Evolutionary conservation across 2,797 vertebrate genomes (phyloP), one percentile per base, ranked within the genome.

Genomic region (Florisuga fusca): DNA sequence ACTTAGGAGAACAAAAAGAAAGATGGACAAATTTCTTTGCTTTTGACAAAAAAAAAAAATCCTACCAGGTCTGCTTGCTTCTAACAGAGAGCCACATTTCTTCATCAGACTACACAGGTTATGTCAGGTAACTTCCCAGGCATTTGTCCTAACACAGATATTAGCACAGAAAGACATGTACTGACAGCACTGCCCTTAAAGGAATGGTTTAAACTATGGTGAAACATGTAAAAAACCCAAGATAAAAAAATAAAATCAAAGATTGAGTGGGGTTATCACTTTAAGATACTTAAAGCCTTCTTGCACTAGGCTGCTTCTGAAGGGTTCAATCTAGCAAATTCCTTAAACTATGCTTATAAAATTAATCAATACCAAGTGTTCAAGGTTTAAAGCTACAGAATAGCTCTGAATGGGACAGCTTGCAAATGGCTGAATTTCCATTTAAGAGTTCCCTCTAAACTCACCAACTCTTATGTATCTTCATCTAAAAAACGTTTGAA

Each of bases 401-500:
- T 9, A 74, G 57, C 12, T n/a, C 41, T 67, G 38, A 21, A 38
- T 58, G 68, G 41, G 48, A 80, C 6, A 20, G 50, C 8, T 34
- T 81, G 57, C 6, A 31, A 62, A 64, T n/a, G 43, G 48, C 0
- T 59, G 55, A 53, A 75, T 63, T 55, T 9, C 41, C 48, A 4
- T 51, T 57, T 41, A 33, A 36, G 33, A 67, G 31, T 0, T 66
- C 20, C 15, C 33, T 54, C 43, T 45, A 38, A 75, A 54, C 43
- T 87, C 83, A 59, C 51, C 59, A 23, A n/a, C 33, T 53, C 43
- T 22, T 48, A 36, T 0, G 0, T 1, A 10, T 31, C 59, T 66
- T 53, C 31, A 76, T 10, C 64, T 58, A 22, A 29, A 68, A 71
- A 46, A 55, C 15, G 0, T 15, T 38, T 18, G 62, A 36, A 48